A percentile compares a stretch with the other conserved stretches of the same genome.
Evolutionary conservation across 2,888 invertebrate genomes (phyloP).

Genomic region (Hirtodrosophila confusa): DNA sequence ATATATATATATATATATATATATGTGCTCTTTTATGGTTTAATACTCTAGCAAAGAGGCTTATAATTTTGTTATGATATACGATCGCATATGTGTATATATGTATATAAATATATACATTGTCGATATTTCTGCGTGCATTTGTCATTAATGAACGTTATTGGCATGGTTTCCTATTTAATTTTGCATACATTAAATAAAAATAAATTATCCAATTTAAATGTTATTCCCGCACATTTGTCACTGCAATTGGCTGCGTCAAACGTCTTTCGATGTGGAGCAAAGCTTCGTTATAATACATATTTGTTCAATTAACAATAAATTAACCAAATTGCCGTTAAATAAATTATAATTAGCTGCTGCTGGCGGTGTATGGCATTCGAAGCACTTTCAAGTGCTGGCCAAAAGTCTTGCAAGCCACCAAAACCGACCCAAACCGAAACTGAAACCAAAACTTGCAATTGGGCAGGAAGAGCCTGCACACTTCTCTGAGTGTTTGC

Average conservation of each 20-base stretch:
- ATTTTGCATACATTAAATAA: too few species aligned
- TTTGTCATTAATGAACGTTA: too few species aligned
- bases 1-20: too few species aligned
- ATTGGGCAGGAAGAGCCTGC: conserved; percentile 3
- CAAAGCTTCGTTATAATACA: conserved; percentile 28
- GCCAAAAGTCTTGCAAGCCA: conserved; percentile 21
- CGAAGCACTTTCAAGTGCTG: conserved; percentile 2
- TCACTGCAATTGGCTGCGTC: conserved; percentile 2
- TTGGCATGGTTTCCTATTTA: too few species aligned
- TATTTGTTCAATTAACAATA: conserved; percentile 45
- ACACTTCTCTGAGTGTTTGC: conserved; percentile 15
- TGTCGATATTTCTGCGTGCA: too few species aligned
- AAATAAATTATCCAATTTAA: too few species aligned
- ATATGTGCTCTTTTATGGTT: too few species aligned
- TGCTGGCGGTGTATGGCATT: conserved; percentile 13
- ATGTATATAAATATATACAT: too few species aligned
- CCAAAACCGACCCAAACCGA: conserved; percentile 5
- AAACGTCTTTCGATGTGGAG: conserved; percentile 29
- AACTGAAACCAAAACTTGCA: conserved; percentile 28
- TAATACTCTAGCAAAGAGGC: too few species aligned
- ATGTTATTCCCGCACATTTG: background rate
- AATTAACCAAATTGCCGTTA: conserved; percentile 46
- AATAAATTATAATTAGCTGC: conserved; percentile 63
- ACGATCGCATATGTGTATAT: too few species aligned
- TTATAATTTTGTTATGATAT: too few species aligned